Evolutionary conservation across 2,888 invertebrate genomes (phyloP), one percentile per base, ranked within the genome.

Genomic region (Netelia inedita): DNA sequence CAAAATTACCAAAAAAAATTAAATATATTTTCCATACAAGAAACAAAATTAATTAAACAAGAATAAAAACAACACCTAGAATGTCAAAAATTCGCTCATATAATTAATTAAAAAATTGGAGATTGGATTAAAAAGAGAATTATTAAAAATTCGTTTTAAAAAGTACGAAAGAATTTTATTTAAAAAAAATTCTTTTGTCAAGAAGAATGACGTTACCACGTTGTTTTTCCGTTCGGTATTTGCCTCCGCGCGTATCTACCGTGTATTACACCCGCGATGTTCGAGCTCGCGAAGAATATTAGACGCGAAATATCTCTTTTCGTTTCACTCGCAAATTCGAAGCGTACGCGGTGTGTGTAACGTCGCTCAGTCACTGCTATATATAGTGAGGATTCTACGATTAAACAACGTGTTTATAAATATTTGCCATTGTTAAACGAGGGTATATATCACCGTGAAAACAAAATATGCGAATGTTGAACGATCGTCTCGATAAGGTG

Each of bases 391-490:
- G 66, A 79, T 82, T 82, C 75, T 82, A 74, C 82, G 85, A 85
- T 82, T 85, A 82, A 85, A 85, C 74, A 75, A 61, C 28, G 82
- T n/a, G 81, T 82, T 57, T 82, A 82, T 76, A 79, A 78, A 81
- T 85, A 85, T 81, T 85, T 81, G 78, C 21, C 21, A 69, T 65
- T 79, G 6, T 46, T 46, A 71, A 35, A 53, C 79, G 71, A 79
- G 71, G 55, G 63, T 79, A 53, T 41, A 53, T 79, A 53, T 79
- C 55, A 71, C 23, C 46, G 1, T 6, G 59, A 65, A 61, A 50
- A 82, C 55, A 69, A 78, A 85, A 76, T 72, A 82, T 85, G 82
- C 82, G 79, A 85, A 79, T 82, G 85, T 79, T 79, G 35, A 82
- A 75, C 82, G 82, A 85, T 65, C 79, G 75, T 61, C 68, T 76